These are phyloP conservation scores for Brachypterus glaber DNA, from an alignment of 2,888 invertebrate species.

Conservation along the genomic window DNA sequence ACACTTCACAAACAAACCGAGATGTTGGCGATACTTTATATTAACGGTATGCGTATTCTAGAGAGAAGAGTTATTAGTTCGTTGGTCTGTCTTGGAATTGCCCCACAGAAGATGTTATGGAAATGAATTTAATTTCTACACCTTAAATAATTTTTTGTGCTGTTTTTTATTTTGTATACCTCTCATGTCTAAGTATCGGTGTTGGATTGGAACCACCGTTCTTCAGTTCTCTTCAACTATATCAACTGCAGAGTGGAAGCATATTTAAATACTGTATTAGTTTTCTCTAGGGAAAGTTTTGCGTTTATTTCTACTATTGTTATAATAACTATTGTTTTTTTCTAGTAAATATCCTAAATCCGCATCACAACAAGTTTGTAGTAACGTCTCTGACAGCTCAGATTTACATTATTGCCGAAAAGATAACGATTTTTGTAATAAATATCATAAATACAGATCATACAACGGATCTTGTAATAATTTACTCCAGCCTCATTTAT, in stretches of 20 bases:
- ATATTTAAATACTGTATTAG: conserved; percentile 3
- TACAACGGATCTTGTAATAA: conserved; percentile 74
- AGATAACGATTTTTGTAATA: conserved; percentile 22
- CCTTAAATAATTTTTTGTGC: no score
- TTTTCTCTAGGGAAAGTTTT: background rate
- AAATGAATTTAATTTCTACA: no score
- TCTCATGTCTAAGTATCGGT: no score
- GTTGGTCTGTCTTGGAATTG: no score
- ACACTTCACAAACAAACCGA: no score
- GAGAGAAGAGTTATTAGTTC: no score
- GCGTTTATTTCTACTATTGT: background rate
- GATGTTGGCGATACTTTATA: no score
- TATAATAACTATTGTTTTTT: conserved; percentile 22
- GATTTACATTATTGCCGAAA: conserved; percentile 24
- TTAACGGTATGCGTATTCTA: no score
- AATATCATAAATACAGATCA: conserved; percentile 48
- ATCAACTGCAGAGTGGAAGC: background rate
- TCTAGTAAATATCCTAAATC: conserved; percentile 16
- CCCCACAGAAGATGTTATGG: no score
- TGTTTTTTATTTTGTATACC: no score
- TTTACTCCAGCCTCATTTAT: conserved; percentile 49
- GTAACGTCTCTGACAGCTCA: conserved; percentile 10
- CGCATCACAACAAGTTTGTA: conserved; percentile 14
- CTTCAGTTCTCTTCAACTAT: conserved; percentile 4
- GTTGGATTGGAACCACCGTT: background rate